phyloP scores from a whole-genome alignment of 2,113 vertebrate genomes.

The Thomomys bottae region DNA sequence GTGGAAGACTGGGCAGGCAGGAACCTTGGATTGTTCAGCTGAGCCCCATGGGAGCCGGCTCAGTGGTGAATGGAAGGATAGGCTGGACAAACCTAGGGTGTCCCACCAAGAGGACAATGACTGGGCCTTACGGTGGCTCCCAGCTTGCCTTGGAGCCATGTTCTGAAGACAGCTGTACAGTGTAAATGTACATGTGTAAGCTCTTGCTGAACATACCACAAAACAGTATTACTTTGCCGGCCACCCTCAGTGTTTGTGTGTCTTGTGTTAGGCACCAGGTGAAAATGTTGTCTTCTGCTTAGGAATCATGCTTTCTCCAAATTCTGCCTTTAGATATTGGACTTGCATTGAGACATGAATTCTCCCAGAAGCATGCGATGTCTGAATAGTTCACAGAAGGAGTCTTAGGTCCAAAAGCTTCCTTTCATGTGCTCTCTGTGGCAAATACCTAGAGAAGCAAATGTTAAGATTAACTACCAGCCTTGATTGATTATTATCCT shows the following conservation, averaged over 20 bases:
- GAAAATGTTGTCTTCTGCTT: background rate
- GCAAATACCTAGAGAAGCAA: background rate
- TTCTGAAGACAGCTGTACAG: background rate
- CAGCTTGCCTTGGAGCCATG: background rate
- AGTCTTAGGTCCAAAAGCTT: background rate
- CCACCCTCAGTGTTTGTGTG: background rate
- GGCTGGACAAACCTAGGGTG: background rate
- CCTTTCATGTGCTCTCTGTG: background rate
- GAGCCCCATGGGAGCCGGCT: background rate
- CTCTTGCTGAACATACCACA: background rate
- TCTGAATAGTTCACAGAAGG: background rate
- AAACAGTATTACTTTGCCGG: background rate
- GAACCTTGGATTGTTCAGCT: background rate
- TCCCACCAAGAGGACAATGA: background rate
- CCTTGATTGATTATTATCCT: slow-evolving; percentile 12
- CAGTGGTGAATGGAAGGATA: background rate
- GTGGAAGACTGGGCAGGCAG: background rate
- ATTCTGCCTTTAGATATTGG: background rate
- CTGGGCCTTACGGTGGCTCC: rapidly evolving
- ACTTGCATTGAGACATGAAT: background rate
- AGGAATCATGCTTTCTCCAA: background rate
- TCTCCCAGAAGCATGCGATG: background rate
- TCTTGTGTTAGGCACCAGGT: background rate
- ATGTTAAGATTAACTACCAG: background rate
- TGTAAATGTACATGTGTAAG: rapidly evolving